Base-by-base conservation (phyloP, 2,888 invertebrate species). In the Lymantria monacha region DNA sequence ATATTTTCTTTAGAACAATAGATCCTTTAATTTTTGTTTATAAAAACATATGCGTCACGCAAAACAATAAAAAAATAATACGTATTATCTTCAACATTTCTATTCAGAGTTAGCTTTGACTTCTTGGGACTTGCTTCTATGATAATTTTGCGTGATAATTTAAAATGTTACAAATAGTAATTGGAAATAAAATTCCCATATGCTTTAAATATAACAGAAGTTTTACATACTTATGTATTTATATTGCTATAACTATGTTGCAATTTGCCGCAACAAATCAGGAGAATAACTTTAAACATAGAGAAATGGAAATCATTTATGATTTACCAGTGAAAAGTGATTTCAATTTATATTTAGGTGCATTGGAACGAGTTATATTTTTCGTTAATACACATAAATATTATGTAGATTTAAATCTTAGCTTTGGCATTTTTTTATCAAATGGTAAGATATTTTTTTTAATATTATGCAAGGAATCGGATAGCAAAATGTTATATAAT, bases 371-470 rank as follows among this genome's bases (percentile, higher is more conserved):
- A 44, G 55, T 75, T 9, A 46, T 76, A n/a, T 50, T 68, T 9
- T 85, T 76, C 67, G 64, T 61, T 46, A 7, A 46, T 10, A 51
- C 52, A 14, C 57, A 78, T 55, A 70, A 63, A 57, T 30, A 68
- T 46, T 63, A 73, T 36, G 53, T 83, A 37, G 79, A 85, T 65
- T 45, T 78, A 9, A 76, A 77, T 61, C 66, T 76, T 33, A 67
- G 58, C 11, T 81, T 81, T 43, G 86, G 83, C 30, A 52, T 86
- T 50, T 83, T 85, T 66, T 52, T 87, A 36, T 55, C 69, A 0
- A 76, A 74, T 22, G 85, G 87, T 87, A 74, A 47, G 51, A n/a
- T n/a, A n/a, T n/a, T n/a, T n/a, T n/a, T n/a, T n/a, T n/a, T n/a
- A n/a, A n/a, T n/a, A n/a, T n/a, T 9, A 22, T 22, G 22, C 22